Evolutionary conservation across 2,888 invertebrate species (phyloP).

Genomic region (Brachypalpus laphriformis): DNA sequence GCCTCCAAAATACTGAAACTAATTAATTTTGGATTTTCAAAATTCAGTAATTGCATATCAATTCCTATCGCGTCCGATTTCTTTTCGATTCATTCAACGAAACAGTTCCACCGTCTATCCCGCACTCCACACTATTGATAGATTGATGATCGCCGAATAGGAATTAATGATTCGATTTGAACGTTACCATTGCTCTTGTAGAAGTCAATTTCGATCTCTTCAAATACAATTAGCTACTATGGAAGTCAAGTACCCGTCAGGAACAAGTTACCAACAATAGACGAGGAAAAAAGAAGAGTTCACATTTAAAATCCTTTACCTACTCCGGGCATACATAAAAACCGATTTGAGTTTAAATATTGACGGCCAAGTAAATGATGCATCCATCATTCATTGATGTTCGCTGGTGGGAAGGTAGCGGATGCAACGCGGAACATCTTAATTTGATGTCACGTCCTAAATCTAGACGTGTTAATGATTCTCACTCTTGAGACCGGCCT

Average conservation of each 20-base stretch:
- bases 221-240: constrained; percentile 52
- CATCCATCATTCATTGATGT: not conserved
- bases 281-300: not conserved
- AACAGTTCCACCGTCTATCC: not conserved
- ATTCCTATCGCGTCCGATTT: constrained; percentile 13
- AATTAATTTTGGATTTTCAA: constrained; percentile 47
- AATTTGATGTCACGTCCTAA: not conserved
- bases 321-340: too few species aligned
- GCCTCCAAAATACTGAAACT: constrained; percentile 34
- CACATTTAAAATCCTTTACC: not conserved
- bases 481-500: not conserved
- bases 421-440: not conserved
- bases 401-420: not conserved
- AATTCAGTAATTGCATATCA: constrained; percentile 33
- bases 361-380: not conserved
- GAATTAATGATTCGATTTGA: constrained; percentile 44
- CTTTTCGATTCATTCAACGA: constrained; percentile 12
- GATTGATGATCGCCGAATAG: constrained; percentile 48
- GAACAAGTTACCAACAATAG: constrained; percentile 4
- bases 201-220: constrained; percentile 34
- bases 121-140: constrained; percentile 10
- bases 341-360: not conserved
- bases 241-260: constrained; percentile 26
- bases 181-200: not conserved
- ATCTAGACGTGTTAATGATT: not conserved